These are phyloP conservation scores for Antrozous pallidus DNA, from an alignment of 2,797 vertebrate genomes.

Conservation along the genomic window DNA sequence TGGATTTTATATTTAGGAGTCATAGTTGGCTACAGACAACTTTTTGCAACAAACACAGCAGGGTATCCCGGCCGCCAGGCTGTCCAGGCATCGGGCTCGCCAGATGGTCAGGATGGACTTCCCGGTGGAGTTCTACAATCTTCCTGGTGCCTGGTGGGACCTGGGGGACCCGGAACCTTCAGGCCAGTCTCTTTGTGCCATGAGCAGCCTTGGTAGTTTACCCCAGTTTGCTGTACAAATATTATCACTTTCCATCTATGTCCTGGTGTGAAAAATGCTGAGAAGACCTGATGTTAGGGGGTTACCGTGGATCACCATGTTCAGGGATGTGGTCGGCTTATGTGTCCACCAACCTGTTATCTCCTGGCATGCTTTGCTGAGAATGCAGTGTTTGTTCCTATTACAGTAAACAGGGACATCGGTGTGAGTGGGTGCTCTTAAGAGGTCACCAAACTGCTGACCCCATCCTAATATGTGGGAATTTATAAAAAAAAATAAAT, in stretches of 20 bases:
- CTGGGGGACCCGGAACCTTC: background rate
- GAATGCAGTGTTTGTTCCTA: background rate
- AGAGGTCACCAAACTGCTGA: background rate
- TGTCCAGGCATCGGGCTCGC: background rate
- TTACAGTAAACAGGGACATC: background rate
- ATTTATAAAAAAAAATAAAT: background rate
- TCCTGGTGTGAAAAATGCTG: background rate
- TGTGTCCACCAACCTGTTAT: background rate
- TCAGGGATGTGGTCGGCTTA: background rate
- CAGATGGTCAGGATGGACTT: background rate
- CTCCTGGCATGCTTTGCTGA: background rate
- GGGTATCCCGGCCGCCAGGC: too few species aligned
- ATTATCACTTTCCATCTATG: background rate
- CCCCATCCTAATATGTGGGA: background rate
- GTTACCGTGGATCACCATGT: fast-evolving
- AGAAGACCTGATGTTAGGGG: background rate
- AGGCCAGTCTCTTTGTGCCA: background rate
- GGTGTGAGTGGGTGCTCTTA: background rate
- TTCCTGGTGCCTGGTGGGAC: background rate
- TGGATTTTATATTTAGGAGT: background rate
- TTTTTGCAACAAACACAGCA: background rate
- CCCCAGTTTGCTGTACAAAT: background rate
- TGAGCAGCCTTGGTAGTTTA: background rate
- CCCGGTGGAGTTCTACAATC: background rate
- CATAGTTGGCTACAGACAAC: background rate